A percentile compares a stretch with the other conserved stretches of the same genome.
phyloP scores from a whole-genome alignment of 1,140 invertebrate species.

The Pectinophora gossypiella region DNA sequence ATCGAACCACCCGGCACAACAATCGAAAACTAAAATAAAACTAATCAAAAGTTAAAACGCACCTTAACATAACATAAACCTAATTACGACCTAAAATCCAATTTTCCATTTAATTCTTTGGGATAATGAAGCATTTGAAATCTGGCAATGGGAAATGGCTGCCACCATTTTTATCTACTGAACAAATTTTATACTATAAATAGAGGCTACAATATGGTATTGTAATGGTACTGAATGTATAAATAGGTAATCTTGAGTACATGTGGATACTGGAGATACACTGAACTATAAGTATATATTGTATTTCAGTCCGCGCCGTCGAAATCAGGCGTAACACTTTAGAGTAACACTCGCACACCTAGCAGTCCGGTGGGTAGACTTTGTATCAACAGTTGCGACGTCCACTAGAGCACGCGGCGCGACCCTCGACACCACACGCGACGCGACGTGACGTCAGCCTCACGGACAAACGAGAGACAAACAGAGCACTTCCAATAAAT shows the following conservation, averaged over 20 bases:
- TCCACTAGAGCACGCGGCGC: too few species aligned
- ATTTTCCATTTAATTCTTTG: slow-evolving; percentile 55
- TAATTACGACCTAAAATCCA: slow-evolving; percentile 38
- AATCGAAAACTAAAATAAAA: too few species aligned
- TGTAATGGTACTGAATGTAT: slow-evolving; percentile 34
- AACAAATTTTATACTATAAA: slow-evolving; percentile 9
- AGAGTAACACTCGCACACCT: background rate
- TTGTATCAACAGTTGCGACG: too few species aligned
- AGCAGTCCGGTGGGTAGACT: background rate
- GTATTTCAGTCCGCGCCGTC: background rate
- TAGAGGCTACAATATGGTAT: slow-evolving; percentile 19
- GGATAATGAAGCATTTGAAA: slow-evolving; percentile 50
- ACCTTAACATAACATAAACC: slow-evolving; percentile 28
- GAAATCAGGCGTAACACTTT: too few species aligned
- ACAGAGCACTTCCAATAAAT: too few species aligned
- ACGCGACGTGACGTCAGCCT: too few species aligned
- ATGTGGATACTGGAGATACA: slow-evolving; percentile 24
- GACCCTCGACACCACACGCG: too few species aligned
- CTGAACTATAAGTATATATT: background rate
- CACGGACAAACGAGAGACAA: too few species aligned
- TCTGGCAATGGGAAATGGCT: slow-evolving; percentile 43
- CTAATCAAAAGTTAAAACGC: slow-evolving; percentile 15
- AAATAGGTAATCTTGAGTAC: slow-evolving; percentile 22
- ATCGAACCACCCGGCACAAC: too few species aligned
- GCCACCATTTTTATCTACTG: slow-evolving; percentile 34